These are phyloP conservation scores for Drosophila eohydei DNA, from an alignment of 2,888 invertebrate genomes.

Conservation along the genomic window DNA sequence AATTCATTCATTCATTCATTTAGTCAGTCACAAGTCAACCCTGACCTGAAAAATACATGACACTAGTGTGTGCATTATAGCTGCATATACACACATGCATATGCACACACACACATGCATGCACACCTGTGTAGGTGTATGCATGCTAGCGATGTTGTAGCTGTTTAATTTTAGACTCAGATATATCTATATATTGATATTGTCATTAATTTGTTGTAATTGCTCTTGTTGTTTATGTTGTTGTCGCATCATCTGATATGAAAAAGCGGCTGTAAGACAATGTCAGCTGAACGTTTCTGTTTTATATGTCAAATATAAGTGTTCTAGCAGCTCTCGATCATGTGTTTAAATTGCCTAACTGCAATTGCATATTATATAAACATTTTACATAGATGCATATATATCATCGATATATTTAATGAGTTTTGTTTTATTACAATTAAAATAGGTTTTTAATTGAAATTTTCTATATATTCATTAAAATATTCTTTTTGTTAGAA, in stretches of 20 bases:
- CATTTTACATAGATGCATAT: too few relatives aligned
- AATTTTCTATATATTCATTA: too few relatives aligned
- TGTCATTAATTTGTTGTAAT: slow-evolving; percentile 38
- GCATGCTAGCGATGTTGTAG: slow-evolving; percentile 58
- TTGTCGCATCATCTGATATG: slow-evolving; percentile 21
- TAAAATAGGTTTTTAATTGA: too few relatives aligned
- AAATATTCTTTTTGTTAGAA: too few relatives aligned
- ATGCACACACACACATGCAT: not conserved
- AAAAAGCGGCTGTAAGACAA: slow-evolving; percentile 3
- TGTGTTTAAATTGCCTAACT: not conserved
- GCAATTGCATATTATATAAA: not conserved
- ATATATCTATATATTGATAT: slow-evolving; percentile 33
- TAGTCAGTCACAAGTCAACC: slow-evolving; percentile 84
- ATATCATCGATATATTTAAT: not conserved
- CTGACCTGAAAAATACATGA: slow-evolving; percentile 83
- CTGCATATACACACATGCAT: slow-evolving; percentile 19
- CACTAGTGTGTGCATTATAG: slow-evolving; percentile 64
- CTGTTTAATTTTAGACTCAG: slow-evolving; percentile 33
- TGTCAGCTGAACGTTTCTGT: not conserved
- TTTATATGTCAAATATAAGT: not conserved
- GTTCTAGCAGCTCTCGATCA: not conserved
- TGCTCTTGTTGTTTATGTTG: slow-evolving; percentile 3
- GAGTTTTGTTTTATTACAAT: not conserved
- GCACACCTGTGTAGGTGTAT: slow-evolving; percentile 32
- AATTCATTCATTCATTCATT: slow-evolving; percentile 76